phyloP scores from a whole-genome alignment of 2,113 vertebrate genomes.

The Ictidomys tridecemlineatus region DNA sequence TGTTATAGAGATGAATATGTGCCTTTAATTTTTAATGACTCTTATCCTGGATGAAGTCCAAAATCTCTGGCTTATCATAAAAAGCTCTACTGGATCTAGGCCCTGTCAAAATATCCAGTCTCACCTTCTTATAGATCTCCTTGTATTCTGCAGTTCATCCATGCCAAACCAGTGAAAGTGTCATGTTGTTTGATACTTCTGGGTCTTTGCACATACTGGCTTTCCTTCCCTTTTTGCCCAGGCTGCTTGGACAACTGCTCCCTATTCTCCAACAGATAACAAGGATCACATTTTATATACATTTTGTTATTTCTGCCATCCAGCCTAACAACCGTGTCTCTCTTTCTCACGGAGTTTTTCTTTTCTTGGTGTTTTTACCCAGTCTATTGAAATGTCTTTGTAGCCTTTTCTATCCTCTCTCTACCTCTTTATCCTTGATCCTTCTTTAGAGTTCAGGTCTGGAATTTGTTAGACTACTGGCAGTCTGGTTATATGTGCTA shows the following conservation, averaged over 20 bases:
- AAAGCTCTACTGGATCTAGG: background rate
- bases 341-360: conserved; percentile 19
- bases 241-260: background rate
- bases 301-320: background rate
- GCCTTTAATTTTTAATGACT: conserved; percentile 9
- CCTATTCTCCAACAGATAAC: background rate
- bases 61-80: background rate
- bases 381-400: background rate
- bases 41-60: background rate
- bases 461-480: background rate
- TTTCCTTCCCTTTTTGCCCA: background rate
- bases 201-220: background rate
- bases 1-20: background rate
- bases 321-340: background rate
- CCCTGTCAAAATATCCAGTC: background rate
- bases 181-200: background rate
- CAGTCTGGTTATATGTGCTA: background rate
- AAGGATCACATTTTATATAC: background rate
- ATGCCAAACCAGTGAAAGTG: background rate
- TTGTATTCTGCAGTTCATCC: background rate
- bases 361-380: background rate
- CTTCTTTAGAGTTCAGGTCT: background rate
- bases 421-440: background rate
- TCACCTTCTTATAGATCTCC: background rate
- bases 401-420: background rate